phyloP scores from a whole-genome alignment of 2,797 vertebrate genomes.

The Scleropages formosus region DNA sequence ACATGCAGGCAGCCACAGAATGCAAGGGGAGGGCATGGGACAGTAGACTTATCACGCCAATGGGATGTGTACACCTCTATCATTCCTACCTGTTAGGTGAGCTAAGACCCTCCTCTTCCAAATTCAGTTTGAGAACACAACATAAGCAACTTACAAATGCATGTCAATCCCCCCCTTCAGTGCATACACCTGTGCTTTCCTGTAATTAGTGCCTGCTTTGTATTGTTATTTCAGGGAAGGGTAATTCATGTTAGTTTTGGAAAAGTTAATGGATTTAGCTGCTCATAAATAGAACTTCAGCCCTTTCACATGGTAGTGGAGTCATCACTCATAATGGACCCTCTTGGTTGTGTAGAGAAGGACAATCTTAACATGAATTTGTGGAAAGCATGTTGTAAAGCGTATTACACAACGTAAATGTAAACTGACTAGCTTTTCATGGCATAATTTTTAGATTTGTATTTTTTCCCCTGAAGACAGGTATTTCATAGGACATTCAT shows the following conservation, averaged over 20 bases:
- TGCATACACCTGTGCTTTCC: constrained; percentile 75
- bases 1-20: background rate
- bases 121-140: constrained; percentile 57
- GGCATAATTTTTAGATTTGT: background rate
- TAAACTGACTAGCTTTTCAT: background rate
- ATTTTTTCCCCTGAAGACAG: background rate
- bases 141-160: constrained; percentile 81
- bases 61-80: constrained; percentile 66
- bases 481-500: background rate
- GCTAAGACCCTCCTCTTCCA: constrained; percentile 58
- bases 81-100: constrained; percentile 73
- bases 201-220: constrained; percentile 78
- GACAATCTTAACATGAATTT: too few relatives aligned
- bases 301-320: background rate
- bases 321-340: constrained; percentile 1
- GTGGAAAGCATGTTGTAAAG: too few relatives aligned
- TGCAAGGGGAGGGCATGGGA: background rate
- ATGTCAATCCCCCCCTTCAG: constrained; percentile 72
- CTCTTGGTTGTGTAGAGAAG: constrained; percentile 21
- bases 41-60: constrained; percentile 54
- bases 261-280: constrained; percentile 32
- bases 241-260: constrained; percentile 33
- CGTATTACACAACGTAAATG: too few relatives aligned
- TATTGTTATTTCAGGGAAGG: constrained; percentile 54
- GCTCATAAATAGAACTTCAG: constrained; percentile 32